Conservation (phyloP, 2,888 invertebrate genomes). For the Microlaimidae sp. region DNA sequence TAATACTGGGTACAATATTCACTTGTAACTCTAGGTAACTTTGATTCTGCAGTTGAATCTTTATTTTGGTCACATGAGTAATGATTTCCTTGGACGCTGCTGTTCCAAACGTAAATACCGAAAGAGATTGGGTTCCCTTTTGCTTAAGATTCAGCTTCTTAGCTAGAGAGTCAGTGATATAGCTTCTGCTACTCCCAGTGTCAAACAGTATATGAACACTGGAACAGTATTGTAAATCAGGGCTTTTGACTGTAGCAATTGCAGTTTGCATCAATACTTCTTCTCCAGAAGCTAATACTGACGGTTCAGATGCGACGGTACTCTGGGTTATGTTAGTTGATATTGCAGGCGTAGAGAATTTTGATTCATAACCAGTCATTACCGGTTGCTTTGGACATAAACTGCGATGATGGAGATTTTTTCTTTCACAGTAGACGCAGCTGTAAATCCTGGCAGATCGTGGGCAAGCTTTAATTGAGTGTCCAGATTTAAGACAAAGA, state of each 20-base stretch:
- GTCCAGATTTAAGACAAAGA: background rate
- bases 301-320: background rate
- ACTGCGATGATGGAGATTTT: background rate
- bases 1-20: background rate
- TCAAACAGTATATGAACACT: background rate
- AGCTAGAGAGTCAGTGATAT: background rate
- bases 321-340: too few relatives aligned
- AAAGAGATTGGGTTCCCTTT: background rate
- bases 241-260: background rate
- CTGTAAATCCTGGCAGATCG: background rate
- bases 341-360: too few relatives aligned
- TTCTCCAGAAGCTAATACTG: background rate
- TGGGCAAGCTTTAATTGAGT: background rate
- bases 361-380: background rate
- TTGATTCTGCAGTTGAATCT: background rate
- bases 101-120: background rate
- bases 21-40: background rate
- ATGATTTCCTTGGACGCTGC: background rate
- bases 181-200: background rate
- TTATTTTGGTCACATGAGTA: too few relatives aligned
- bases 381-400: background rate
- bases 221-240: background rate
- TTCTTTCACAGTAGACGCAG: background rate
- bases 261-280: background rate
- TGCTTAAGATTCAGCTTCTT: background rate